Percentiles rank a stretch among this genome's conserved stretches.
phyloP scores from a whole-genome alignment of 2,888 invertebrate species.

The Muschampia plurimacula region DNA sequence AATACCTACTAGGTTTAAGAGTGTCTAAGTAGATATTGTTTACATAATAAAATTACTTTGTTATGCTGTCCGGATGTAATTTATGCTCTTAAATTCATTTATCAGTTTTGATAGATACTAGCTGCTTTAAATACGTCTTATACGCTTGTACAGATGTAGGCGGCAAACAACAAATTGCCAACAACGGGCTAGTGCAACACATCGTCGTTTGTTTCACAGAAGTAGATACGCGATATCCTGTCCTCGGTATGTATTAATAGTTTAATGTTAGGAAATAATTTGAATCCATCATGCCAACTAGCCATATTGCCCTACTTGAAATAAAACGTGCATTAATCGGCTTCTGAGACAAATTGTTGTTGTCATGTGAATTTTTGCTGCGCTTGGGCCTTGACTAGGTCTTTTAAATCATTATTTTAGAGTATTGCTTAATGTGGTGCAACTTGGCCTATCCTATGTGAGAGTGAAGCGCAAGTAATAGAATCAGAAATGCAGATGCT shows the following conservation, averaged over 20 bases:
- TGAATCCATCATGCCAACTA: conserved; percentile 32
- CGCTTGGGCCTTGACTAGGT: background rate
- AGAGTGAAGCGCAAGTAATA: no score
- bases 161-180: background rate
- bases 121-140: background rate
- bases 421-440: background rate
- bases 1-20: no score
- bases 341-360: conserved; percentile 1
- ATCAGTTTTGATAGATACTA: no score
- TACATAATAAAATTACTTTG: no score
- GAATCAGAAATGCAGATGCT: no score
- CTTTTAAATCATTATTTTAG: background rate
- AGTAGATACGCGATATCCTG: conserved; percentile 37
- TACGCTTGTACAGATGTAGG: background rate
- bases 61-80: no score
- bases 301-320: conserved; percentile 19
- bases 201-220: conserved; percentile 47
- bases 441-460: background rate
- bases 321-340: conserved; percentile 17
- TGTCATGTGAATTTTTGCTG: background rate
- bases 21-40: no score
- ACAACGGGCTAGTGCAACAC: background rate
- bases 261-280: conserved; percentile 38
- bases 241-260: conserved; percentile 35
- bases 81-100: no score